A percentile compares a stretch with the other conserved stretches of the same genome.
phyloP scores from a whole-genome alignment of 2,888 invertebrate genomes.

The Linnaemya vulpina region DNA sequence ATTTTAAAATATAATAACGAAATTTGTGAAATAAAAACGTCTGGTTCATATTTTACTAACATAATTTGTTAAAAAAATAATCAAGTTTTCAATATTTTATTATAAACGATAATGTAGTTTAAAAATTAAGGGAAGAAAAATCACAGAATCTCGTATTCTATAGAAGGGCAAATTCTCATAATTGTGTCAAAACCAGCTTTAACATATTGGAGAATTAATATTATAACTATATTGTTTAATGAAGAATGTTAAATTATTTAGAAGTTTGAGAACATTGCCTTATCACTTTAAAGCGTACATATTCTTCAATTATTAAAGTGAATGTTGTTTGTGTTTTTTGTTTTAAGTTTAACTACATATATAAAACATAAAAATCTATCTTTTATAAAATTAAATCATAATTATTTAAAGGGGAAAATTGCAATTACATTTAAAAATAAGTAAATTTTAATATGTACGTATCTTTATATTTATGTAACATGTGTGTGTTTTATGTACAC shows the following conservation, averaged over 20 bases:
- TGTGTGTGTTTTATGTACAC: background rate
- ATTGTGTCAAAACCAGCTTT: no score
- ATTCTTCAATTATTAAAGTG: slow-evolving; percentile 29
- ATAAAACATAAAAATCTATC: slow-evolving; percentile 51
- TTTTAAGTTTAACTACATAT: slow-evolving; percentile 15
- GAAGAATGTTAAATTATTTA: background rate
- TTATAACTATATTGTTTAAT: background rate
- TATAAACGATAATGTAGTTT: no score
- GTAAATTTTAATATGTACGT: background rate
- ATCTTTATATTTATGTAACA: background rate
- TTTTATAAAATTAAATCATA: slow-evolving; percentile 44
- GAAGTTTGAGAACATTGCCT: background rate
- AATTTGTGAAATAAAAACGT: no score
- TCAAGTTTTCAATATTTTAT: no score
- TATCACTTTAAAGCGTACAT: background rate
- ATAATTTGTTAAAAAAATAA: no score
- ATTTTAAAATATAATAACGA: no score
- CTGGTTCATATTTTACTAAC: no score
- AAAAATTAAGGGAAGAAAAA: no score
- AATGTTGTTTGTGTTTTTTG: slow-evolving; percentile 43
- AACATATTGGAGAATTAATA: no score
- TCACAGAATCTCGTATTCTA: no score
- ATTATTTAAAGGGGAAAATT: background rate
- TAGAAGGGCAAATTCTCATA: no score
- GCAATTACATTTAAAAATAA: slow-evolving; percentile 19